Conservation (phyloP, 2,888 invertebrate genomes). For the Brenthis daphne region DNA sequence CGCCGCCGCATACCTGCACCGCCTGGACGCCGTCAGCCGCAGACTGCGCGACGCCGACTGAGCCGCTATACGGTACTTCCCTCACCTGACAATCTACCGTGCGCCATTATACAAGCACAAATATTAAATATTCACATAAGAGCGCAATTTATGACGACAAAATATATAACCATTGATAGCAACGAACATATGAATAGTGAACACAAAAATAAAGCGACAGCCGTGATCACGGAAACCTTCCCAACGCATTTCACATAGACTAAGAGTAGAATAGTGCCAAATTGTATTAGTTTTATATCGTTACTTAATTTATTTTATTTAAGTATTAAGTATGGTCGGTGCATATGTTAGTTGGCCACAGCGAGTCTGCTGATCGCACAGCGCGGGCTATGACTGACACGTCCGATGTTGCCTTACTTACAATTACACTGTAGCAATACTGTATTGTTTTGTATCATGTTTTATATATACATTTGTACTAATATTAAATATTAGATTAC, state of each 20-base stretch:
- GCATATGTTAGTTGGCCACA: constrained; percentile 33
- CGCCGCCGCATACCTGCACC: constrained; percentile 57
- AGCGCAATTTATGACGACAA: too few species aligned
- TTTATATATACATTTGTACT: constrained; percentile 7
- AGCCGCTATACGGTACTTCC: constrained; percentile 51
- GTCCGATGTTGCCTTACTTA: constrained; percentile 46
- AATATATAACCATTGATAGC: too few species aligned
- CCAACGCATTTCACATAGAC: constrained; percentile 54
- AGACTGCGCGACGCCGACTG: constrained; percentile 56
- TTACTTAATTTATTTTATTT: constrained; percentile 73
- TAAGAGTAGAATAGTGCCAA: constrained; percentile 75
- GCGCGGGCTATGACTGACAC: constrained; percentile 41
- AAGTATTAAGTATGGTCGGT: constrained; percentile 42
- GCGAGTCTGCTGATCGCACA: too few species aligned
- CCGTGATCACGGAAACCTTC: constrained; percentile 6
- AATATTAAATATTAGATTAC: constrained; percentile 19
- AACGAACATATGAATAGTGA: too few species aligned
- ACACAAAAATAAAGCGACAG: neutral
- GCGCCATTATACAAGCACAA: neutral
- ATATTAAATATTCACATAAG: too few species aligned
- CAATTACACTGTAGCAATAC: constrained; percentile 2
- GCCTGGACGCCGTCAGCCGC: constrained; percentile 61
- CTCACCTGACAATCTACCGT: constrained; percentile 42
- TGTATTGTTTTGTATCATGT: too few species aligned
- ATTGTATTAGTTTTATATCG: constrained; percentile 55